Evolutionary conservation across 37 sponge, comb jelly and placozoan species (phyloP).

Genomic region (Beroe ovata): DNA sequence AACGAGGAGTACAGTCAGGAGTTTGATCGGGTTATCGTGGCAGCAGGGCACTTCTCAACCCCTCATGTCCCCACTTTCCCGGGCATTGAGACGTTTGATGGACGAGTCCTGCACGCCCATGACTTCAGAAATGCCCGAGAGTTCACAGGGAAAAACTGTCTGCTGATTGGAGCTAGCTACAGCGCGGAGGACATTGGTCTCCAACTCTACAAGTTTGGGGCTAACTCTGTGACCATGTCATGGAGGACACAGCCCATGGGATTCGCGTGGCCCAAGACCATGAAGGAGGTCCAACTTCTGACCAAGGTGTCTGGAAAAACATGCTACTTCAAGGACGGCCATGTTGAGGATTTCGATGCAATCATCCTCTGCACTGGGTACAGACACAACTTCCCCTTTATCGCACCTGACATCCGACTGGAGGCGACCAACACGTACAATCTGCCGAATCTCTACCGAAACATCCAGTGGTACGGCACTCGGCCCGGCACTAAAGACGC

Average conservation of each 20-base stretch:
- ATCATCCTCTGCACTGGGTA: slow-evolving; percentile 75
- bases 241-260: slow-evolving; percentile 68
- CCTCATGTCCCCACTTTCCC: slow-evolving; percentile 69
- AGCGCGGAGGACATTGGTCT: slow-evolving; percentile 73
- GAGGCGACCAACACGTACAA: slow-evolving; percentile 48
- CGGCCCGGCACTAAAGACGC: not conserved
- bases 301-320: slow-evolving; percentile 64
- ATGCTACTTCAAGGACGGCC: slow-evolving; percentile 68
- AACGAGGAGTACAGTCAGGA: slow-evolving; percentile 10
- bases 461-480: slow-evolving; percentile 45
- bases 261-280: slow-evolving; percentile 69
- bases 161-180: slow-evolving; percentile 69
- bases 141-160: slow-evolving; percentile 65
- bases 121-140: slow-evolving; percentile 72
- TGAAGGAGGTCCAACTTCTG: slow-evolving; percentile 57
- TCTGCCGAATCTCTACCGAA: slow-evolving; percentile 67
- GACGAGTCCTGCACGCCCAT: slow-evolving; percentile 70
- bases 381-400: slow-evolving; percentile 70
- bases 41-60: slow-evolving; percentile 70
- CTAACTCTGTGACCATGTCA: slow-evolving; percentile 51
- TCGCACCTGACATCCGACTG: slow-evolving; percentile 67
- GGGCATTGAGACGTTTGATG: slow-evolving; percentile 70
- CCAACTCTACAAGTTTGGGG: slow-evolving; percentile 71
- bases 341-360: slow-evolving; percentile 60
- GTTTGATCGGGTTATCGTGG: slow-evolving; percentile 70